These are phyloP conservation scores for Acrobasis consociella DNA, from an alignment of 2,888 invertebrate genomes.

Conservation along the genomic window DNA sequence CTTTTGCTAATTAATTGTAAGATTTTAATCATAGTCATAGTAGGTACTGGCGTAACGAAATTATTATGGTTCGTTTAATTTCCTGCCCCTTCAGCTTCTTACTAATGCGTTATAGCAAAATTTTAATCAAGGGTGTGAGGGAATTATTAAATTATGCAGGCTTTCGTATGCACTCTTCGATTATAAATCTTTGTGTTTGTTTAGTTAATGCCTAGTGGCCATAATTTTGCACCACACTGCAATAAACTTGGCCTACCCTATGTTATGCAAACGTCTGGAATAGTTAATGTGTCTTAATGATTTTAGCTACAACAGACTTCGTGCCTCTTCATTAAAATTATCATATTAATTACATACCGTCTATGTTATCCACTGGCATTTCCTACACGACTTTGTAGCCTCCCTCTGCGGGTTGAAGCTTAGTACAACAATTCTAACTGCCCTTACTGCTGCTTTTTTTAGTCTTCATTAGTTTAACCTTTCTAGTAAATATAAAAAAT, in stretches of 20 bases:
- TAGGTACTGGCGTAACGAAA: conserved; percentile 66
- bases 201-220: conserved; percentile 54
- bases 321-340: conserved; percentile 30
- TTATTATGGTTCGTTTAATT: conserved; percentile 81
- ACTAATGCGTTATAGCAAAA: conserved; percentile 78
- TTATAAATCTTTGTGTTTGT: conserved; percentile 73
- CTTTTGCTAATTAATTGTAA: conserved; percentile 78
- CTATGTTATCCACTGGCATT: background rate
- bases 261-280: conserved; percentile 46
- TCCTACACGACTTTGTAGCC: background rate
- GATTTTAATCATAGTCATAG: conserved; percentile 72
- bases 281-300: conserved; percentile 39
- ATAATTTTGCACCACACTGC: conserved; percentile 47
- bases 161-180: conserved; percentile 77
- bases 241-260: conserved; percentile 45
- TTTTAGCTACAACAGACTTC: conserved; percentile 22
- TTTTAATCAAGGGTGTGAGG: conserved; percentile 81
- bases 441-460: no score
- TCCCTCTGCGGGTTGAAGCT: no score
- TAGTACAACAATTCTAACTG: no score
- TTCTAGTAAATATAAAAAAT: no score
- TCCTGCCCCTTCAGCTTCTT: conserved; percentile 71
- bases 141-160: conserved; percentile 80
- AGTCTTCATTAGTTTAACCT: no score
- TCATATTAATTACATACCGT: conserved; percentile 27